phyloP scores from a whole-genome alignment of 2,113 vertebrate genomes.

The Malaclemys terrapin region DNA sequence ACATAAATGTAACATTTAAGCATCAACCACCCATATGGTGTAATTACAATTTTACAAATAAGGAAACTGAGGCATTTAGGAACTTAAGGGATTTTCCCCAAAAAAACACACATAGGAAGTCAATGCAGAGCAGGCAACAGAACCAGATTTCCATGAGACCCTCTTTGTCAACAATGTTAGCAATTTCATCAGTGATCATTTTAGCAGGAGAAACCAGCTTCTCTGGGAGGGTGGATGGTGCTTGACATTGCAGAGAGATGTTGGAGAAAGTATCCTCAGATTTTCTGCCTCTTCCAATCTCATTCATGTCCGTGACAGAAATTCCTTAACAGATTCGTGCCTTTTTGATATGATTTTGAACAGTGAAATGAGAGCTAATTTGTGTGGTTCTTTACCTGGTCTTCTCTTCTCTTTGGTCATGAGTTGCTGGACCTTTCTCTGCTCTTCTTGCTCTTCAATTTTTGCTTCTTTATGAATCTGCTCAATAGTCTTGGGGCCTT shows the following conservation, averaged over 20 bases:
- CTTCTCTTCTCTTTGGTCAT: conserved; percentile 96
- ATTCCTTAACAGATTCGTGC: neutral
- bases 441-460: conserved; percentile 98
- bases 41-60: neutral
- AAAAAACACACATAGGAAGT: neutral
- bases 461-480: conserved; percentile 99
- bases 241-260: neutral
- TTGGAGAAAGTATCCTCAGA: neutral
- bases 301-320: neutral
- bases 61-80: neutral
- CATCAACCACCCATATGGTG: neutral
- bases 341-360: neutral
- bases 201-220: neutral
- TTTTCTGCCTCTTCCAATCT: neutral
- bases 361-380: neutral
- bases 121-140: neutral
- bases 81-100: neutral
- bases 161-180: neutral
- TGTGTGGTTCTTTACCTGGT: conserved; percentile 82
- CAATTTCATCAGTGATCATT: neutral
- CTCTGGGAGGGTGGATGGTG: neutral
- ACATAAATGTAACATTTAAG: neutral
- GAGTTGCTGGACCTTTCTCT: conserved; percentile 96
- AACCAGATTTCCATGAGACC: neutral
- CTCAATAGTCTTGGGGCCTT: conserved; percentile 97